A percentile compares a stretch with the other conserved stretches of the same genome.
phyloP scores from a whole-genome alignment of 2,888 invertebrate genomes.

The Therioaphis trifolii region DNA sequence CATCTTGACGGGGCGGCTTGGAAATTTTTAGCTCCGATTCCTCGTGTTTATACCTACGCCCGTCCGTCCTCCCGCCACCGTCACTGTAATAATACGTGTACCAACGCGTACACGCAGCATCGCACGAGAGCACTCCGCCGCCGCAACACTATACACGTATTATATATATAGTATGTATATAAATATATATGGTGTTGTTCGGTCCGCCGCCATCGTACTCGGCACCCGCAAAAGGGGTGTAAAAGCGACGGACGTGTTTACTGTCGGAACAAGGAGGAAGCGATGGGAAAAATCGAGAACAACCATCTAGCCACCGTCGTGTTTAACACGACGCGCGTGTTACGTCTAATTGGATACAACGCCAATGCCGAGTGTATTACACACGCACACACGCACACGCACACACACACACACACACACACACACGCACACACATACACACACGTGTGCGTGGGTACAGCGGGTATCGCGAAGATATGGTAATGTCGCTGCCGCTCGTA shows the following conservation, averaged over 20 bases:
- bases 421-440: too few species aligned
- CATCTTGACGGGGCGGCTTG: constrained; percentile 54
- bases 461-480: too few species aligned
- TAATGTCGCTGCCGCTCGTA: too few species aligned
- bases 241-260: background rate
- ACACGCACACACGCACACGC: background rate
- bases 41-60: constrained; percentile 15
- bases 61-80: background rate
- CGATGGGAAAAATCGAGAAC: constrained; percentile 36
- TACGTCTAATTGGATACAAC: constrained; percentile 45
- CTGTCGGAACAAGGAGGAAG: background rate
- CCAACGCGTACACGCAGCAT: background rate
- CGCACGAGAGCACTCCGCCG: background rate
- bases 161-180: too few species aligned
- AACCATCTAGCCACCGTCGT: background rate
- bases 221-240: background rate
- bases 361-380: background rate
- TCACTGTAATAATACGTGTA: too few species aligned
- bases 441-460: too few species aligned
- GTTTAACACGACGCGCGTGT: constrained; percentile 41
- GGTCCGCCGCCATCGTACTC: too few species aligned
- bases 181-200: background rate
- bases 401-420: too few species aligned
- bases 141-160: background rate
- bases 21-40: constrained; percentile 60